A percentile compares a stretch with the other conserved stretches of the same genome.
Conservation (phyloP, 2,113 vertebrate species). For the Petromus typicus region DNA sequence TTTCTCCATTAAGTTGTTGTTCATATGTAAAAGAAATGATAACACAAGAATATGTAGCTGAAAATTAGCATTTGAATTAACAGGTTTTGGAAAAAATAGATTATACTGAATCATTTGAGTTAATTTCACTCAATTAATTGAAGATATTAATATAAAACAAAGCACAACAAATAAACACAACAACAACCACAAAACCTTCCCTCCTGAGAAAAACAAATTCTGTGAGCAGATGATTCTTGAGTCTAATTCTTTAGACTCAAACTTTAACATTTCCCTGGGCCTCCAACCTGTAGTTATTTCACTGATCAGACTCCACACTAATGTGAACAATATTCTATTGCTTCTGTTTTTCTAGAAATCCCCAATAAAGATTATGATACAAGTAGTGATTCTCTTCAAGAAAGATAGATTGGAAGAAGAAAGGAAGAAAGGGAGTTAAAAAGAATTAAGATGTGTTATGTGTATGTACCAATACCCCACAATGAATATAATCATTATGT, state of each 20-base stretch:
- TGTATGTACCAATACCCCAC: background rate
- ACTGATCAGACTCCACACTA: background rate
- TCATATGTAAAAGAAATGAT: background rate
- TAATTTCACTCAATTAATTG: background rate
- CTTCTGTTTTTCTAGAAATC: background rate
- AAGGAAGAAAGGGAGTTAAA: background rate
- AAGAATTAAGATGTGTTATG: background rate
- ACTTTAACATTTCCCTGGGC: background rate
- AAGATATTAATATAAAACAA: background rate
- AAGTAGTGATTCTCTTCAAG: background rate
- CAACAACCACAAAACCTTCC: background rate
- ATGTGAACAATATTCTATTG: background rate
- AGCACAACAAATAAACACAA: background rate
- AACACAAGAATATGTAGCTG: background rate
- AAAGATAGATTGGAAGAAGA: background rate
- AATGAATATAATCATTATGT: background rate
- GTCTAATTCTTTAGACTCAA: background rate
- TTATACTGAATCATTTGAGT: background rate
- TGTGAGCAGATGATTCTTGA: background rate
- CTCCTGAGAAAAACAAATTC: background rate
- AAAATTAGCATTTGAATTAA: background rate
- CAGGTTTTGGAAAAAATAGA: background rate
- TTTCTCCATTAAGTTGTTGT: background rate
- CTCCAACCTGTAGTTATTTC: background rate
- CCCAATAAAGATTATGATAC: background rate